Evolutionary conservation across 2,888 invertebrate genomes (phyloP), one percentile per base, ranked within the genome.

Genomic region (Chrysodeixis includens): DNA sequence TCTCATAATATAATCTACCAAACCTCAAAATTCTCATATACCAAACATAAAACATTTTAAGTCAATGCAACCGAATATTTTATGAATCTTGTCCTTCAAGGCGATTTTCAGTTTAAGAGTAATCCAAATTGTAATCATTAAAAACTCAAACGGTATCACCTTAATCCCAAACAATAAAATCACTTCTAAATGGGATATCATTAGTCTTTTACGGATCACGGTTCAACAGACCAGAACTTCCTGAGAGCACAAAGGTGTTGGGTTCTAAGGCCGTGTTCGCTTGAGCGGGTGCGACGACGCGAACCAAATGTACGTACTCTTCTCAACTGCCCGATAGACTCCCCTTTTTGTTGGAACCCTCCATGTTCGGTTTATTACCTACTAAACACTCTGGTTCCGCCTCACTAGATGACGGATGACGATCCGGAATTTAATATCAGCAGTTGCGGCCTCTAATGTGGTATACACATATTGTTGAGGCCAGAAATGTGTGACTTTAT

Each of bases 141-240:
- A 40, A 40, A n/a, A n/a, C 40, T 40, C 40, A 14, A 40, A 10
- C 10, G 18, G 32, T 14, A 56, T 9, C 52, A 26, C 14, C 32
- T 58, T 69, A 71, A 66, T 70, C 61, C 71, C 30, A 57, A 20
- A 67, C 62, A 77, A 66, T 62, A 64, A 74, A 71, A 70, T 66
- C 66, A 69, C 69, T 58, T 71, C 69, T 70, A 77, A 75, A 71
- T 82, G 82, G 81, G 83, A 86, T 72, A 75, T 88, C 90, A 91
- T 91, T 92, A 92, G 81, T 70, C 88, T 87, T 84, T 86, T 85
- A 84, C 85, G 82, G 88, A 88, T 86, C 85, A 83, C 86, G 81
- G 86, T 83, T 82, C 87, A 88, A 67, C 80, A 84, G 86, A 86
- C 82, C 87, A 88, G 88, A 88, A 89, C 69, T 66, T 81, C 68